Evolutionary conservation across 1,140 invertebrate species (phyloP), one percentile per base, ranked within the genome.

Genomic region (Zaprionus tsacasi): DNA sequence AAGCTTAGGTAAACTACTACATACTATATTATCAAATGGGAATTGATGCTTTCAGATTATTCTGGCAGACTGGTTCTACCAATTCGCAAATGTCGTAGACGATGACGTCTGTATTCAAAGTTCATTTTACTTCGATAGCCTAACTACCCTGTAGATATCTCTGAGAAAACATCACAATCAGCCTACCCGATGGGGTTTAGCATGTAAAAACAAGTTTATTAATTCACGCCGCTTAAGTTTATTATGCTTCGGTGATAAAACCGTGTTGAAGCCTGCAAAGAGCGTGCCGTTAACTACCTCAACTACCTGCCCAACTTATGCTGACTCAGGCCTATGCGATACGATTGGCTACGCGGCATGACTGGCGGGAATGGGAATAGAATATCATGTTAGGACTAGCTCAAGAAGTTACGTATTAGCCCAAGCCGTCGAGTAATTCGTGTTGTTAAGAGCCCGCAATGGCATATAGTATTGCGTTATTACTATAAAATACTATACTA

Each of bases 201-300:
- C 27, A n/a, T 54, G 40, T n/a, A 21, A 25, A 57, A 60, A 69
- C 67, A 11, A 2, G 60, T 64, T 50, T 48, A 12, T 25, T 21
- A 25, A 50, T 50, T 50, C 45, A 50, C 21, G 52, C 25, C 52
- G 45, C 17, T 33, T 17, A 52, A 30, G 13, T 65, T 71, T 36
- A 58, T 15, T 35, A 55, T 25, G 61, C 25, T 15, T n/a, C 25
- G 68, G 60, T 48, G 27, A 65, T 56, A 33, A 70, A 70, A 48
- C 13, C 21, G 25, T 13, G 17, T 40, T 11, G 21, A 17, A 13
- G 40, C 15, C 38, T 21, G 21, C 12, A 11, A 36, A 27, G 12
- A 13, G 21, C 11, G 50, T 64, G 50, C 61, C 35, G 21, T 55
- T 55, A 55, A 13, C 25, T 17, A 21, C 21, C 21, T n/a, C n/a